Evolutionary conservation across 2,888 invertebrate genomes (phyloP).

Genomic region (Andrena hattorfiana): DNA sequence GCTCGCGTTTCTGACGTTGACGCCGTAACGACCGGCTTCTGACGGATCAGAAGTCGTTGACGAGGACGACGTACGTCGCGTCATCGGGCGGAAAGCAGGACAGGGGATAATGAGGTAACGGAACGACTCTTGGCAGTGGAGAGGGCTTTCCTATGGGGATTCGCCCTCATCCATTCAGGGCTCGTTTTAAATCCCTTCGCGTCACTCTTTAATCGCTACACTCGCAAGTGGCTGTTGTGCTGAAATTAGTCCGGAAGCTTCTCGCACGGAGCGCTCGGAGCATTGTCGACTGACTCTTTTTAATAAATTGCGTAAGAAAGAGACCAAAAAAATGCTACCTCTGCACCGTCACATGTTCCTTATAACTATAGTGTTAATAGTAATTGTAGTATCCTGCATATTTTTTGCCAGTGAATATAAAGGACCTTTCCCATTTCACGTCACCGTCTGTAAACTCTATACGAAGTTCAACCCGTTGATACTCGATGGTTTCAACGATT

Average conservation of each 20-base stretch:
- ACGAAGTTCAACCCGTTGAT: too few relatives aligned
- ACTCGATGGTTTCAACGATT: background rate
- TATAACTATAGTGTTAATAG: too few relatives aligned
- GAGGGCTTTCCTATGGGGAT: background rate
- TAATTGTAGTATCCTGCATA: too few relatives aligned
- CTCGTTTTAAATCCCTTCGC: constrained; percentile 11
- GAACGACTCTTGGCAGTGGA: background rate
- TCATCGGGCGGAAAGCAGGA: constrained; percentile 15
- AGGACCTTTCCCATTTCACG: too few relatives aligned
- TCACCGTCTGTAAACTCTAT: too few relatives aligned
- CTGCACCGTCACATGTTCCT: too few relatives aligned
- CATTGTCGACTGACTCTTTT: background rate
- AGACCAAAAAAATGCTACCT: background rate
- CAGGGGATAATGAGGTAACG: constrained; percentile 38
- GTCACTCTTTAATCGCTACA: background rate
- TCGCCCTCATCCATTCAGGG: background rate
- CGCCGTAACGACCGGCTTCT: constrained; percentile 32
- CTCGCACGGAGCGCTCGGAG: background rate
- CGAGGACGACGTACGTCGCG: background rate
- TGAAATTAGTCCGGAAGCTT: background rate
- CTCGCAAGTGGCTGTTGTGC: background rate
- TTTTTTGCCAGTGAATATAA: too few relatives aligned
- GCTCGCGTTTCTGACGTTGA: constrained; percentile 12
- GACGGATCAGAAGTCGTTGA: constrained; percentile 42
- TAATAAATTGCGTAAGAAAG: background rate